Evolutionary conservation across 2,888 invertebrate species (phyloP).

Genomic region (Operophtera brumata): DNA sequence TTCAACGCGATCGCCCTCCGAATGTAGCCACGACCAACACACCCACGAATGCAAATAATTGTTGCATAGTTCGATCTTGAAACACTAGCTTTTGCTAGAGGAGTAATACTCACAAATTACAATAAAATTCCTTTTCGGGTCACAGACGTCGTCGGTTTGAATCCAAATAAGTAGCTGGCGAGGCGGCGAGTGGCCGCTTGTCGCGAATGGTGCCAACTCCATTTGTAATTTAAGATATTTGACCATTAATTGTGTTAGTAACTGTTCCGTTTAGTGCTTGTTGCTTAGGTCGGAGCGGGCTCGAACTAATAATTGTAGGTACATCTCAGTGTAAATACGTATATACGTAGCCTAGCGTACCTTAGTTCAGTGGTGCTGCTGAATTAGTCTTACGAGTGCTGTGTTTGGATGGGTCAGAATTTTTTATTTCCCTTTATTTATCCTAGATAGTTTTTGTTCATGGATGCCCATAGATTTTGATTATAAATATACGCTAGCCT

Average conservation of each 20-base stretch:
- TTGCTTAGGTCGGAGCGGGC: constrained; percentile 60
- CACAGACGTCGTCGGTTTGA: constrained; percentile 61
- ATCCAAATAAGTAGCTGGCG: constrained; percentile 70
- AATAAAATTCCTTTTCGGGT: constrained; percentile 57
- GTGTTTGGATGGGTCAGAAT: constrained; percentile 79
- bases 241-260: constrained; percentile 73
- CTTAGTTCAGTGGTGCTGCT: constrained; percentile 58
- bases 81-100: constrained; percentile 13
- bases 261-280: constrained; percentile 74
- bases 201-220: constrained; percentile 68
- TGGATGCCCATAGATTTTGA: constrained; percentile 69
- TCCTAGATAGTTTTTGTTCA: constrained; percentile 64
- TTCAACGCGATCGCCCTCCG: constrained; percentile 71
- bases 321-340: constrained; percentile 29
- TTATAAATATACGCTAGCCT: constrained; percentile 66
- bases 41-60: constrained; percentile 55
- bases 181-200: constrained; percentile 66
- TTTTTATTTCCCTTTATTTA: constrained; percentile 53
- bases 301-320: constrained; percentile 58
- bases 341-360: constrained; percentile 57
- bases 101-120: constrained; percentile 53
- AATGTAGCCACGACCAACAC: constrained; percentile 69
- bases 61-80: constrained; percentile 59
- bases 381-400: constrained; percentile 63
- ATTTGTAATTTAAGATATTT: constrained; percentile 75